Conservation (phyloP, 2,888 invertebrate species). For the Lasioglossum pauxillum region DNA sequence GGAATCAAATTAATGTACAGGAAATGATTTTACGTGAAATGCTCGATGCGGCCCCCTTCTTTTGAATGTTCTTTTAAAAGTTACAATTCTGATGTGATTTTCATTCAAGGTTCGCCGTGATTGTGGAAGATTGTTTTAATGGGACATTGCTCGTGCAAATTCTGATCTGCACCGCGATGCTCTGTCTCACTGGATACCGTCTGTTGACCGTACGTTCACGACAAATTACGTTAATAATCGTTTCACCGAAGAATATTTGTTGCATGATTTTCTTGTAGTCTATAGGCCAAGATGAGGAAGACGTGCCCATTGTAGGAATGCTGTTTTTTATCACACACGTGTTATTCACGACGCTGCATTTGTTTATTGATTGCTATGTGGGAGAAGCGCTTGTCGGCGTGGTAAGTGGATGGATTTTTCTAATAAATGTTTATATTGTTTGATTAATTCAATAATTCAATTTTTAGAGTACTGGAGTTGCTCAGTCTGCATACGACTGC, state of each 20-base stretch:
- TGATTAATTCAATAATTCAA: background rate
- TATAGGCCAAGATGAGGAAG: constrained; percentile 21
- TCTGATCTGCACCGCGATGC: constrained; percentile 55
- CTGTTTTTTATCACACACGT: constrained; percentile 52
- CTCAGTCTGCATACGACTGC: constrained; percentile 49
- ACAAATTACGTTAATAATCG: background rate
- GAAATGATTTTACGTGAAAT: background rate
- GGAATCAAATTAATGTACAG: no score
- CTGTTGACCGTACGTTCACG: constrained; percentile 59
- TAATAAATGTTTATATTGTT: background rate
- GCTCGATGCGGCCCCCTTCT: background rate
- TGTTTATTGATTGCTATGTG: constrained; percentile 72
- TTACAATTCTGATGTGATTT: background rate
- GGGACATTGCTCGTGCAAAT: constrained; percentile 64
- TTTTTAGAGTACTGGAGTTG: constrained; percentile 53
- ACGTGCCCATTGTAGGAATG: constrained; percentile 37
- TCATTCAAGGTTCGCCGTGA: constrained; percentile 48
- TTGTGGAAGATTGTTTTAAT: constrained; percentile 69
- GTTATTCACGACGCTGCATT: constrained; percentile 60
- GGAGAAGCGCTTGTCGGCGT: constrained; percentile 66
- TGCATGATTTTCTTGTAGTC: constrained; percentile 41
- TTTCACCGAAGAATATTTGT: background rate
- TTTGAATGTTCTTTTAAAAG: background rate
- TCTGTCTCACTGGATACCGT: constrained; percentile 71
- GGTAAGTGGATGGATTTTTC: constrained; percentile 27